Evolutionary conservation across 2,888 invertebrate species (phyloP).

Genomic region (Ptychoptera contaminata): DNA sequence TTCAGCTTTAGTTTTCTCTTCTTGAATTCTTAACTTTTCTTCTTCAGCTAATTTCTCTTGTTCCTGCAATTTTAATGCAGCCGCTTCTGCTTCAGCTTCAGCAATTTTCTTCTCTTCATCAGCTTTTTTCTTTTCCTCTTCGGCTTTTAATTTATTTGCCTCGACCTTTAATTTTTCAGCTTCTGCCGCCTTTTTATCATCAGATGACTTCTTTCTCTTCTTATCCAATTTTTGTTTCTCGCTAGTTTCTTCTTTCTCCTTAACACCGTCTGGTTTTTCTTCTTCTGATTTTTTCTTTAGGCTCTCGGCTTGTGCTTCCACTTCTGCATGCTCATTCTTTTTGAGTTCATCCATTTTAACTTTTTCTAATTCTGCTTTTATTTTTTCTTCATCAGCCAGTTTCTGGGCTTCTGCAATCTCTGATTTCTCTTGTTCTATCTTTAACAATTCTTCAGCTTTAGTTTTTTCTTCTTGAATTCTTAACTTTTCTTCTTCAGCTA

Average conservation of each 20-base stretch:
- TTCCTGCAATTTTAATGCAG: neutral
- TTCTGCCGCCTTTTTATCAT: constrained; percentile 1
- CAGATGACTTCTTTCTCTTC: neutral
- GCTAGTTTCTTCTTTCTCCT: neutral
- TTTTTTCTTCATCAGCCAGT: neutral
- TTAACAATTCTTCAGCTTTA: neutral
- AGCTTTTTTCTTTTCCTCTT: neutral
- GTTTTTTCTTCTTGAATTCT: neutral
- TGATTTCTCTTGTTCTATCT: neutral
- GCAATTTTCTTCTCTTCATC: neutral
- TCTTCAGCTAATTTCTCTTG: neutral
- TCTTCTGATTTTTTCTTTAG: too few species aligned
- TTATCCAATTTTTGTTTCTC: neutral
- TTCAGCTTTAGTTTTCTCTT: neutral
- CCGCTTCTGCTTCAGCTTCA: constrained; percentile 8
- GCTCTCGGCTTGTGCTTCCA: neutral
- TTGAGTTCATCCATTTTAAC: constrained; percentile 15
- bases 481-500: neutral
- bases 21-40: neutral
- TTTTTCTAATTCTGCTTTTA: too few species aligned
- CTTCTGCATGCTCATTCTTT: constrained; percentile 7
- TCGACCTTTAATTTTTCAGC: too few species aligned
- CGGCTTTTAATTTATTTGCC: too few species aligned
- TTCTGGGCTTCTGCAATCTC: constrained; percentile 10
- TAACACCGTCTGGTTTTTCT: neutral